Evolutionary conservation across 30 jellyfish, hydroid and myxozoan genomes (phyloP), one percentile per base, ranked within the genome.

Genomic region (Hydra vulgaris): DNA sequence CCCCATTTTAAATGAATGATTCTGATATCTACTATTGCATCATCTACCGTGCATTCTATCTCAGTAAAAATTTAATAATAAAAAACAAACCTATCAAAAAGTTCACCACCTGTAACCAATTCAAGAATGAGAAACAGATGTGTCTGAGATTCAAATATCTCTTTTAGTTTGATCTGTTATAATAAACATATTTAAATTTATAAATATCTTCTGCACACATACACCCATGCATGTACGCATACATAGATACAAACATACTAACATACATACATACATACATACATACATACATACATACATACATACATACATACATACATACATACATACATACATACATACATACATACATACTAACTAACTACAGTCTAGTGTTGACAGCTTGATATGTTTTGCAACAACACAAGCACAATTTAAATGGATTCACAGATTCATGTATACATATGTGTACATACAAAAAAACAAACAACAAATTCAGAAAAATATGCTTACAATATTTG

Each of bases 21-120:
- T n/a, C n/a, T n/a, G n/a, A n/a, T n/a, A n/a, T n/a, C n/a, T n/a
- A n/a, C n/a, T n/a, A n/a, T n/a, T n/a, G n/a, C n/a, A n/a, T n/a
- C n/a, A n/a, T n/a, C n/a, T n/a, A n/a, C n/a, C n/a, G n/a, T n/a
- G n/a, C n/a, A n/a, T n/a, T n/a, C n/a, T n/a, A n/a, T n/a, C n/a
- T n/a, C n/a, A n/a, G n/a, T n/a, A 40, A 40, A 40, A 3, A 40
- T 3, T 40, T 40, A 40, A 40, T 40, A 40, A 40, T 40, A 3
- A 12, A 40, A 3, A 40, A 68, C 75, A 1, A 54, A 90, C 97
- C 97, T 90, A 74, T 90, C 97, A 82, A 90, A 90, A n/a, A 90
- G 76, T 56, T 90, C 97, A 54, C 97, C 97, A n/a, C 97, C 97
- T 15, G 95, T 90, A n/a, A 90, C 97, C 80, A 85, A 83, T 76